Percentiles rank a stretch among this genome's conserved stretches.
Evolutionary conservation across 2,888 invertebrate species (phyloP).

Genomic region (Chaitophorus viminalis): DNA sequence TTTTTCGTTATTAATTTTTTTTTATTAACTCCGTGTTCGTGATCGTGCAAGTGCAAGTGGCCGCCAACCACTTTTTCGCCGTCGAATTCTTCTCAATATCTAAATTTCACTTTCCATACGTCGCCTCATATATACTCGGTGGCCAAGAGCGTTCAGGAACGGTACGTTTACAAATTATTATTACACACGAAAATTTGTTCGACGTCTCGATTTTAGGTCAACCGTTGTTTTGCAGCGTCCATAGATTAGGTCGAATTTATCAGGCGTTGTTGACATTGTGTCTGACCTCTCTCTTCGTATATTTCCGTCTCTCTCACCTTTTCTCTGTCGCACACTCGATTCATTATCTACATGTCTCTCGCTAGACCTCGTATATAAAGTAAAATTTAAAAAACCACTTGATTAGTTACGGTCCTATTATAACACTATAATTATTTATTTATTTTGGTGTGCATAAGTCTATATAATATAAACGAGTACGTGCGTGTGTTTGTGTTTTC

Average conservation of each 20-base stretch:
- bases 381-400: background rate
- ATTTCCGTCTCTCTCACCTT: background rate
- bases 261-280: slow-evolving; percentile 53
- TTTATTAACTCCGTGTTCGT: background rate
- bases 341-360: background rate
- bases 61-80: slow-evolving; percentile 7
- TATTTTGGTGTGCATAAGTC: background rate
- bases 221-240: slow-evolving; percentile 5
- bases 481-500: background rate
- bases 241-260: slow-evolving; percentile 46
- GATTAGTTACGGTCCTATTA: background rate
- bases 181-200: slow-evolving; percentile 2
- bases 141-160: slow-evolving; percentile 30
- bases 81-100: background rate
- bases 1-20: background rate
- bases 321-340: background rate
- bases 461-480: too few relatives aligned
- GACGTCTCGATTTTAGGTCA: slow-evolving; percentile 39
- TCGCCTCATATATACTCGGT: slow-evolving; percentile 6
- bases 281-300: slow-evolving; percentile 31
- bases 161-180: slow-evolving; percentile 42
- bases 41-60: slow-evolving; percentile 3
- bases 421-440: background rate
- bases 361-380: background rate
- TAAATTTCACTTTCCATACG: background rate